A percentile compares a stretch with the other conserved stretches of the same genome.
These are phyloP conservation scores for Vanessa atalanta DNA, from an alignment of 1,140 invertebrate genomes.

Conservation along the genomic window DNA sequence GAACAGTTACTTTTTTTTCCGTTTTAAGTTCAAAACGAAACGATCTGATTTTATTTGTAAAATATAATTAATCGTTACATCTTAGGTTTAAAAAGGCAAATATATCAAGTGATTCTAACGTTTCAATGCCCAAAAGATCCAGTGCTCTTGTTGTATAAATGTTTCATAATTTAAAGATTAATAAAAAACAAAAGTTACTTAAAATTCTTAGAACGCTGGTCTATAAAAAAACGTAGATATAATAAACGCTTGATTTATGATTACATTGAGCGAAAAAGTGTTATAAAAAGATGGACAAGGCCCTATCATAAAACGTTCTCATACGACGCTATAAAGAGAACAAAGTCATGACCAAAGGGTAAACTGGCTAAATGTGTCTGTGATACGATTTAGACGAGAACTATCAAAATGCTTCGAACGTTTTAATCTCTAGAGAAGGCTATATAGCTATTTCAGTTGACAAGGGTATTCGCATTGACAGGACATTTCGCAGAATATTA, in stretches of 20 bases:
- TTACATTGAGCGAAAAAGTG: constrained; percentile 24
- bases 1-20: no score
- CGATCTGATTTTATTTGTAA: no score
- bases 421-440: constrained; percentile 15
- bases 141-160: no score
- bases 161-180: no score
- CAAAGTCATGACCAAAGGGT: constrained; percentile 26
- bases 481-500: not conserved
- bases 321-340: constrained; percentile 24
- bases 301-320: constrained; percentile 12
- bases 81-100: no score
- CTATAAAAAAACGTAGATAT: not conserved
- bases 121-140: no score
- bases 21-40: no score
- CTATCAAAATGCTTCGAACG: constrained; percentile 16
- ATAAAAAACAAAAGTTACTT: no score
- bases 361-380: constrained; percentile 23
- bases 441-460: not conserved
- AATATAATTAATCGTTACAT: no score
- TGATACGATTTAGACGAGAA: constrained; percentile 12
- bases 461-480: constrained; percentile 9
- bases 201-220: no score
- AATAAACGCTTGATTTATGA: constrained; percentile 13
- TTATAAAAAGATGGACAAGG: constrained; percentile 22
- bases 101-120: no score